Conservation (phyloP, 2,797 vertebrate genomes). For the Acanthurus leucopareius region DNA sequence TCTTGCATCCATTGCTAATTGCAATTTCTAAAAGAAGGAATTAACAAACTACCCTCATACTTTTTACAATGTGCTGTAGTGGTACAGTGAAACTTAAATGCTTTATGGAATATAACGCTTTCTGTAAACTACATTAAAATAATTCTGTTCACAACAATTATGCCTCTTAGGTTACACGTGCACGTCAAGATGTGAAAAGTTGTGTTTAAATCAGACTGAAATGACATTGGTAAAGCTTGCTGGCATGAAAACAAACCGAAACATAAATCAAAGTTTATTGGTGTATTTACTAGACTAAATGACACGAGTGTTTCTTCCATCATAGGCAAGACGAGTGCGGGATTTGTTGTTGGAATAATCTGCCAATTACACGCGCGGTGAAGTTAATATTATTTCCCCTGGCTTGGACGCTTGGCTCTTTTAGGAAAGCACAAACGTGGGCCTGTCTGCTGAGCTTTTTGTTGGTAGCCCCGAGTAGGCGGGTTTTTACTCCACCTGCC, state of each 20-base stretch:
- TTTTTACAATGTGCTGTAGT: too few relatives aligned
- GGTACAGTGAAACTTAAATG: too few relatives aligned
- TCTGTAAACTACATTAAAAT: too few relatives aligned
- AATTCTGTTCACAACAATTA: too few relatives aligned
- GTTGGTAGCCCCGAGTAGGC: slow-evolving; percentile 33
- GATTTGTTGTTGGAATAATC: slow-evolving; percentile 13
- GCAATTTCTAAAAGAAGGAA: too few relatives aligned
- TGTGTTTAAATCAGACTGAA: neutral
- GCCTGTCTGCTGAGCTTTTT: slow-evolving; percentile 14
- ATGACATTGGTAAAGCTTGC: neutral
- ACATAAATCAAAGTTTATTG: neutral
- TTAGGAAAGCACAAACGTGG: slow-evolving; percentile 2
- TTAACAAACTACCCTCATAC: too few relatives aligned
- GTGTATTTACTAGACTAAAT: neutral
- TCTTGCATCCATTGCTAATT: too few relatives aligned
- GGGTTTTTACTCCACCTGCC: slow-evolving; percentile 65
- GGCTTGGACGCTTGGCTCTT: neutral
- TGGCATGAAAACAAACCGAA: neutral
- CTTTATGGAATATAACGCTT: too few relatives aligned
- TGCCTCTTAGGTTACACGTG: too few relatives aligned
- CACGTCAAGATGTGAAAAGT: too few relatives aligned
- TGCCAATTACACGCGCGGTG: neutral
- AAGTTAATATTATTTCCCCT: neutral
- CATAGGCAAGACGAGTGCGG: neutral
- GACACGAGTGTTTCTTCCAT: neutral